Evolutionary conservation across 2,113 vertebrate genomes (phyloP), one percentile per base, ranked within the genome.

Genomic region (Lepisosteus osseus): DNA sequence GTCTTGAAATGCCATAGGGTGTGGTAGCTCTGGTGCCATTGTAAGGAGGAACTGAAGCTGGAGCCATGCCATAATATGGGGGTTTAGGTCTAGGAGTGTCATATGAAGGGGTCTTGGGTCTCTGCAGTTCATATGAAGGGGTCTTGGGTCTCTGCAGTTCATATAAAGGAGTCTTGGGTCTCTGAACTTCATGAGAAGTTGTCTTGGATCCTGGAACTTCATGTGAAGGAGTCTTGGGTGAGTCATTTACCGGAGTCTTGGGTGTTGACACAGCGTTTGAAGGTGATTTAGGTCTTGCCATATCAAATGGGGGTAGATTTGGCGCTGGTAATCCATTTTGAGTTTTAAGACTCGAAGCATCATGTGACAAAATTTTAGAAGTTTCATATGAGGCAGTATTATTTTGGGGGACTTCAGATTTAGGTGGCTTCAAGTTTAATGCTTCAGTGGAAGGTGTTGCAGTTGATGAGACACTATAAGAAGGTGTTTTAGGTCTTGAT

Each of bases 11-110:
- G 69, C 72, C 84, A n/a, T 72, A 77, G 15, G 90, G 76, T 15
- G 70, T 14, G 1, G 62, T 29, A 54, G 69, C 81, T 77, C 79
- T 86, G 55, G 89, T 87, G 12, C 90, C 88, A 79, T 87, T 88
- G 54, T 84, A 83, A 70, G 89, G 87, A 77, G 43, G 74, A 80
- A 89, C 89, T 66, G 89, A 79, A 73, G 81, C 54, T 71, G 90
- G 89, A 67, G 86, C 89, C 56, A 91, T 81, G 15, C 90, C 90
- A 45, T 89, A 91, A 79, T 90, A 92, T 69, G 80, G 86, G 61
- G 86, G 90, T 54, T 78, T 78, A 12, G 80, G 80, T 79, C 86
- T 90, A 6, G 74, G 72, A 41, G 54, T 2, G 1, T 45, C 78
- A 63, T 83, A 79, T 41, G 83, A 82, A 0, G 84, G 85, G 15